Evolutionary conservation across 2,888 invertebrate species (phyloP), one percentile per base, ranked within the genome.

Genomic region (Idaea biselata): DNA sequence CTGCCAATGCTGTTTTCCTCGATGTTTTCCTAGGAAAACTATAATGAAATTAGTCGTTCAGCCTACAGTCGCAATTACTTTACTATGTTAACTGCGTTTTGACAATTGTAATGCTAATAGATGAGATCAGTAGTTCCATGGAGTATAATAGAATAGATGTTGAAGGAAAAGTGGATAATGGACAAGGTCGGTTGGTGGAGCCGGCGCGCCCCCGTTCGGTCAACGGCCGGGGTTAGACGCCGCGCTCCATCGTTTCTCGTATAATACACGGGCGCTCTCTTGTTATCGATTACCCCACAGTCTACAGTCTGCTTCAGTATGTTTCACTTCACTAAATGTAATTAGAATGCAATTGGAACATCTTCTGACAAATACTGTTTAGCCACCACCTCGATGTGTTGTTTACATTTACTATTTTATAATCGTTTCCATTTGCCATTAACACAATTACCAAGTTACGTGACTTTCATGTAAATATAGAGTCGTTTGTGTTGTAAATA

Each of bases 181-280:
- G 74, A 79, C 87, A 90, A 91, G 89, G 89, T 86, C 85, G 83
- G 72, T 65, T 70, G 32, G 8, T 44, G 44, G 44, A 14, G 11
- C 67, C 77, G 84, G 78, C 85, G 83, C 84, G 82, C 86, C 85
- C 80, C 81, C 83, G 80, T 79, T 76, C 86, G 88, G 91, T 90
- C 88, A 91, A 88, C 84, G 89, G 83, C 89, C 88, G 84, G 68
- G 79, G 69, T 79, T 78, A 80, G 82, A 77, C 84, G 78, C 81
- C 84, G 78, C 81, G 82, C 79, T 82, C 78, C 81, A 81, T 82
- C 82, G 83, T 77, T 83, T 82, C 80, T 75, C 77, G 72, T 81
- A 77, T 79, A 78, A 83, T 18, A 18, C 17, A 81, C 80, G 82
- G 81, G 84, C 84, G 77, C 76, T 80, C 78, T 83, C 72, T 82